Conservation (phyloP, 2,888 invertebrate genomes). For the Trissoscelio sp. region DNA sequence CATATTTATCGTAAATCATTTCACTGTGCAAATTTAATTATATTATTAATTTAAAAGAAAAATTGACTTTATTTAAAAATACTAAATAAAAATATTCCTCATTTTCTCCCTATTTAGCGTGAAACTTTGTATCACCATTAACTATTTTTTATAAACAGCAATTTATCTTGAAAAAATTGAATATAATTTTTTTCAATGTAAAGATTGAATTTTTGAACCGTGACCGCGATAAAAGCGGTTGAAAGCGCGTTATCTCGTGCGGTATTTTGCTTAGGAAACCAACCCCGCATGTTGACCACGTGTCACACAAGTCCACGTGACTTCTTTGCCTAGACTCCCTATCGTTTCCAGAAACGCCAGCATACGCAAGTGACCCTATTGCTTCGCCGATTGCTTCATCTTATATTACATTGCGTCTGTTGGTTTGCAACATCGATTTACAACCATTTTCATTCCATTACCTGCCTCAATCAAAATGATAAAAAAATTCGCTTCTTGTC, state of each 20-base stretch:
- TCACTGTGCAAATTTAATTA: too few relatives aligned
- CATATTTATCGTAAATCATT: too few relatives aligned
- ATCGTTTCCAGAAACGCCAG: conserved; percentile 37
- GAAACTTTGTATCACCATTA: too few relatives aligned
- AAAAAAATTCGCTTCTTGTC: conserved; percentile 16
- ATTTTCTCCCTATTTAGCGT: too few relatives aligned
- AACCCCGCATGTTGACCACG: conserved; percentile 36
- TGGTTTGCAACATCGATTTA: conserved; percentile 31
- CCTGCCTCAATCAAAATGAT: conserved; percentile 35
- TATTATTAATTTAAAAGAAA: too few relatives aligned
- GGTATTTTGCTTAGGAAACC: conserved; percentile 3
- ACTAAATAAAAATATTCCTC: too few relatives aligned
- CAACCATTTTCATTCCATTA: conserved; percentile 34
- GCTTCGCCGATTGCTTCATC: conserved; percentile 28
- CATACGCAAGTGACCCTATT: conserved; percentile 35
- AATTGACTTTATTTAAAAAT: too few relatives aligned
- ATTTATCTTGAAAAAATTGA: too few relatives aligned
- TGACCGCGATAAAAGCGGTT: background rate
- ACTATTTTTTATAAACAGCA: too few relatives aligned
- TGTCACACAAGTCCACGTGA: conserved; percentile 19
- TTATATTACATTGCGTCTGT: conserved; percentile 18
- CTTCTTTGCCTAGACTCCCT: conserved; percentile 27
- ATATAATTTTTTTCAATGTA: background rate
- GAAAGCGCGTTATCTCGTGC: conserved; percentile 10
- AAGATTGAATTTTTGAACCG: background rate